A percentile compares a stretch with the other conserved stretches of the same genome.
These are phyloP conservation scores for Habrosyne pyritoides DNA, from an alignment of 2,888 invertebrate species.

Conservation along the genomic window DNA sequence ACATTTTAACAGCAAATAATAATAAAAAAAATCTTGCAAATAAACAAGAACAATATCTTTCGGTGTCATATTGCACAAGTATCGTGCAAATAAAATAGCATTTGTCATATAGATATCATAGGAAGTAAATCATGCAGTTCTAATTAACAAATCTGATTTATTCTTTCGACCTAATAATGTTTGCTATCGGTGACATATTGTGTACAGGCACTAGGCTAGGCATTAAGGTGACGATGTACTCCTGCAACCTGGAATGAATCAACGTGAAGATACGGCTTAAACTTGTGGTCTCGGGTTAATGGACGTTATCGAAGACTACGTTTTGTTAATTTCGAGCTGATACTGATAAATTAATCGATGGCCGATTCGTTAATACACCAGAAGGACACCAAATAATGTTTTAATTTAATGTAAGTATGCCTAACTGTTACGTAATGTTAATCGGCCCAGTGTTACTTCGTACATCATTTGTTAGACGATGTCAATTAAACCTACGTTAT, in stretches of 20 bases:
- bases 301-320: conserved; percentile 72
- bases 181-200: conserved; percentile 27
- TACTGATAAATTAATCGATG: conserved; percentile 59
- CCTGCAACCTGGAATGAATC: conserved; percentile 73
- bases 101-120: conserved; percentile 23
- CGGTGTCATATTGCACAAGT: conserved; percentile 53
- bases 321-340: conserved; percentile 75
- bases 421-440: conserved; percentile 59
- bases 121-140: conserved; percentile 16
- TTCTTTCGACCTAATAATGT: conserved; percentile 17
- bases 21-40: conserved; percentile 56
- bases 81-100: conserved; percentile 62
- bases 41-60: conserved; percentile 30
- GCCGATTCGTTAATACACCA: conserved; percentile 75
- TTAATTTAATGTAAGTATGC: conserved; percentile 48
- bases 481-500: conserved; percentile 49
- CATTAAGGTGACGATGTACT: conserved; percentile 57
- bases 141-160: conserved; percentile 9
- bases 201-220: conserved; percentile 30
- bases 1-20: conserved; percentile 36
- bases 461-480: conserved; percentile 35
- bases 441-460: conserved; percentile 65
- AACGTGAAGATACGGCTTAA: conserved; percentile 68
- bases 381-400: conserved; percentile 68
- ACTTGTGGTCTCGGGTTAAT: conserved; percentile 83